Conservation (phyloP, 2,888 invertebrate genomes). For the Stratiomys singularior region DNA sequence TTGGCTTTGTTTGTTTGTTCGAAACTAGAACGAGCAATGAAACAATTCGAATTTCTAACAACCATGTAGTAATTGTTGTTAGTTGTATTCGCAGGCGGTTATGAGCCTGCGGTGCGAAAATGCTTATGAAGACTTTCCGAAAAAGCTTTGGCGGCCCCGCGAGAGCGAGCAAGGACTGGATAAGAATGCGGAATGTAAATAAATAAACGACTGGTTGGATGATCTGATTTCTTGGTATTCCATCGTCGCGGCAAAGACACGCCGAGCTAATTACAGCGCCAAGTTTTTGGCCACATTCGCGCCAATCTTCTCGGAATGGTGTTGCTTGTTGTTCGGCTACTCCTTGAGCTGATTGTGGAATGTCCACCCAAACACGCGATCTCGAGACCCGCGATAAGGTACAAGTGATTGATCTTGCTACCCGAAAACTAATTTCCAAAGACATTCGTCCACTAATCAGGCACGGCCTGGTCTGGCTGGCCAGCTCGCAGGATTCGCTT, state of each 20-base stretch:
- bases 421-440: too few species aligned
- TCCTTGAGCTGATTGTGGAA: too few species aligned
- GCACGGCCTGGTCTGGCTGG: too few species aligned
- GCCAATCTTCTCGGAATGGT: too few species aligned
- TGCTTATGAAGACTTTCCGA: conserved; percentile 15
- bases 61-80: not conserved
- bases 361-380: too few species aligned
- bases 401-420: too few species aligned
- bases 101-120: conserved; percentile 20
- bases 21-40: conserved; percentile 30
- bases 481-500: too few species aligned
- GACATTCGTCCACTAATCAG: too few species aligned
- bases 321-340: too few species aligned
- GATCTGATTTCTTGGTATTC: not conserved
- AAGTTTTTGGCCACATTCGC: not conserved
- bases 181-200: conserved; percentile 24
- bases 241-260: not conserved
- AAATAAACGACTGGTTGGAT: not conserved
- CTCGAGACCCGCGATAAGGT: too few species aligned
- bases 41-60: conserved; percentile 2
- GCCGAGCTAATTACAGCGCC: not conserved
- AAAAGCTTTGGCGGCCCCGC: not conserved
- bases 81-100: not conserved
- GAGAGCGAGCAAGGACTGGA: not conserved
- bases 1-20: conserved; percentile 25